Base-by-base conservation (phyloP, 2,888 invertebrate genomes). In the Leistus spinibarbis region DNA sequence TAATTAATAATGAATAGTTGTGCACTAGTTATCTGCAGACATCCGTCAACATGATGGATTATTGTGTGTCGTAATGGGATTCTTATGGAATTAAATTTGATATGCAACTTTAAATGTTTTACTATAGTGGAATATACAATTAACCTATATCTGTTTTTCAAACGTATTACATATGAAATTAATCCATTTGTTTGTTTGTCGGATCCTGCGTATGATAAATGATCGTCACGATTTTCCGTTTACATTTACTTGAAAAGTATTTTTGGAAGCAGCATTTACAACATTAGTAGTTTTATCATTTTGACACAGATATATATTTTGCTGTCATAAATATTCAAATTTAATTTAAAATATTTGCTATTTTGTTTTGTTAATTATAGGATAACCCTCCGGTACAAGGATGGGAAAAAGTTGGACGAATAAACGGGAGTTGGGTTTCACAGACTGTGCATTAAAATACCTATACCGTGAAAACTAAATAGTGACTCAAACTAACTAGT, bases 1-100 rank as follows among this genome's bases (percentile, higher is more conserved):
- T 69, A 60, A 69, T 69, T 69, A 60, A 69, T 69, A 69, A 69
- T 62, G 60, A 69, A 62, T 68, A 54, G 54, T 53, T 19, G 17
- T 17, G 56, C 9, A 60, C n/a, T 20, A 20, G 60, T 62, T 69
- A 69, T 69, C 69, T 62, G 17, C 23, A 62, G 69, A 69, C 69
- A 69, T 60, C 69, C 62, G 17, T 60, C 69, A 27, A 19, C 62
- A 19, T 69, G 69, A 69, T 60, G 57, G 69, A 69, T 69, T 23
- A 64, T 23, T 23, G 64, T 23, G 3, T 2, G 16, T n/a, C 2
- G 23, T 64, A 23, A 64, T 27, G 23, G 23, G 23, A 27, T 64
- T 23, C 27, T 24, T 68, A 68, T 54, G 22, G 19, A 54, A 68
- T 68, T 68, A 68, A 16, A 68, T 68, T 68, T 68, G 16, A 54